Base-by-base conservation (phyloP, 2,113 vertebrate genomes). In the Ammodytes dubius region DNA sequence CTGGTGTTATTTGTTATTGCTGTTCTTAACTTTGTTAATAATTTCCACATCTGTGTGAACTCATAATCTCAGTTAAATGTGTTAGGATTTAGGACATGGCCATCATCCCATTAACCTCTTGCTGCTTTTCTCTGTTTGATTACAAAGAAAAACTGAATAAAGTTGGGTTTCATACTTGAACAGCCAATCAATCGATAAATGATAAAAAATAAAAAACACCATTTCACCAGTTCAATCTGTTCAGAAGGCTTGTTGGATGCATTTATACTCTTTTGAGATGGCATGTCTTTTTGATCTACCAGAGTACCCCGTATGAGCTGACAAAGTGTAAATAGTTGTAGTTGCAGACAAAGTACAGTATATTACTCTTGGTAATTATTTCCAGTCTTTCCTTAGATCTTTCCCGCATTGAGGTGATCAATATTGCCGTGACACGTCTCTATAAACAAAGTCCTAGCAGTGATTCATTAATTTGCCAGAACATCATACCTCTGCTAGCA, bases 41-140 rank as follows among this genome's bases (percentile, higher is more conserved):
- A 77, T 90, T 90, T 79, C 35, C 88, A 86, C 76, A 70, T 70
- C 72, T 12, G 57, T 82, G 84, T 65, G 35, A 60, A 81, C 83
- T 78, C 57, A 56, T 84, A 85, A 81, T 88, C 13, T 15, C 27
- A 11, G 5, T 87, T 90, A 84, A 82, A 59, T 68, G 66, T 80
- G 65, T 80, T 27, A 27, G 27, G 27, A 70, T 77, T 86, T 87
- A 75, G 61, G 79, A 66, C 54, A 61, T 27, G 47, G 27, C 40
- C 70, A 9, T 53, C 10, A 37, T 58, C 79, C 52, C 39, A 39
- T 81, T 82, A 74, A 82, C 77, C 70, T 77, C 71, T 69, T 61
- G 19, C 52, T 70, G 57, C 15, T 70, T 56, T 56, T 61, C 37
- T 66, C 50, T 60, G 56, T 39, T 76, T 52, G 17, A n/a, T 13